Evolutionary conservation across 2,888 invertebrate species (phyloP).

Genomic region (Tipula lateralis): DNA sequence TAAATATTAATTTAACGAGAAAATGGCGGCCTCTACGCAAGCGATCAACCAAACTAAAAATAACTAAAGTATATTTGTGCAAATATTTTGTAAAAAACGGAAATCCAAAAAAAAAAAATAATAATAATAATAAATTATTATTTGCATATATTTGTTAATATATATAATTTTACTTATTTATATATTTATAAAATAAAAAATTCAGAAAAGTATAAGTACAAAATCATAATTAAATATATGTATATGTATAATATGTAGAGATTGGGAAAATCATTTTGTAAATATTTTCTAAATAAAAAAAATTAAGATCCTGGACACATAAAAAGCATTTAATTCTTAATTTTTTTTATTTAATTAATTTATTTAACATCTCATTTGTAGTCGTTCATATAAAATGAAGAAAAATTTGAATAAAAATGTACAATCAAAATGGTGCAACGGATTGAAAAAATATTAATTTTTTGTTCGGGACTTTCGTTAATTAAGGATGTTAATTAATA

Average conservation of each 20-base stretch:
- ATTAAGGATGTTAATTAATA: constrained; percentile 1
- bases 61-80: not conserved
- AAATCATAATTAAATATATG: not conserved
- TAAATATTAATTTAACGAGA: not conserved
- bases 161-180: not conserved
- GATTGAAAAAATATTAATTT: not conserved
- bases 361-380: not conserved
- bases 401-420: constrained; percentile 25
- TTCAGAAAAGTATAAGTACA: not conserved
- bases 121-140: not conserved
- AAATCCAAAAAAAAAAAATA: not conserved
- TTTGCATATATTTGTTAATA: not conserved
- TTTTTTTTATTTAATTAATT: not conserved
- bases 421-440: constrained; percentile 29
- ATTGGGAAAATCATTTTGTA: not conserved
- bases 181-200: constrained; percentile 24
- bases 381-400: not conserved
- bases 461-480: not conserved
- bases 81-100: not conserved
- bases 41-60: not conserved
- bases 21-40: not conserved
- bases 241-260: not conserved
- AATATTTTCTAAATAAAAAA: not conserved
- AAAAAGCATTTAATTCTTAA: constrained; percentile 7
- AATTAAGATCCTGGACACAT: not conserved